Evolutionary conservation across 37 sponge, comb jelly and placozoan genomes (phyloP), one percentile per base, ranked within the genome.

Genomic region (Halisarca cf. caerulea): DNA sequence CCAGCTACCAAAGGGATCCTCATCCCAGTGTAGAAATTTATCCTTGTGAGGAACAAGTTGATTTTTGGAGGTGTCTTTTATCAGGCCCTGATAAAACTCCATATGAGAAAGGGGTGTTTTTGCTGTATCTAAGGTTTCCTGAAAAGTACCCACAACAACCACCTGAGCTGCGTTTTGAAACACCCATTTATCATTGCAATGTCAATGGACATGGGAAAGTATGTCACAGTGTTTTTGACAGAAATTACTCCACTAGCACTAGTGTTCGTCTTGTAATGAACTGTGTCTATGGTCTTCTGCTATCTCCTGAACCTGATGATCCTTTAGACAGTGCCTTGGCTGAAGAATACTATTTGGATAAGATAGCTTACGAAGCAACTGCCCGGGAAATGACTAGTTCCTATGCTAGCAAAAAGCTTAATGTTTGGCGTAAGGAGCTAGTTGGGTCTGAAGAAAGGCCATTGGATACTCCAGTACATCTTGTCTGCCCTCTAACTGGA

Each of bases 131-230:
- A 15, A 85, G 59, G 47, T 85, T 85, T 60, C 79, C 86, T 0
- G 33, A 28, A 18, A 41, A 37, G 17, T 85, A 85, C 62, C 86
- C 86, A 17, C 43, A 30, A 20, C 30, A 38, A 9, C 66, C 86
- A 0, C 86, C 86, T 62, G 86, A 85, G 44, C 39, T 85, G 24
- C 42, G 86, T 41, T 85, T 85, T 37, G 21, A 55, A 9, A 85
- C 86, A 57, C 86, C 86, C 0, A 59, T 85, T 2, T 85, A 85
- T 40, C 86, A 85, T 47, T 85, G 86, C 66, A 85, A 85, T 37
- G 73, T 85, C 78, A 85, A 85, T 43, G 25, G 62, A 9, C 42
- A 42, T 60, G 86, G 86, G 2, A 34, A 74, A 41, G 77, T 85
- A 43, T 85, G 86, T 38, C 86, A 85, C 44, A 43, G 62, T 2